Base-by-base conservation (phyloP, 2,888 invertebrate genomes). In the Acheta domesticus region DNA sequence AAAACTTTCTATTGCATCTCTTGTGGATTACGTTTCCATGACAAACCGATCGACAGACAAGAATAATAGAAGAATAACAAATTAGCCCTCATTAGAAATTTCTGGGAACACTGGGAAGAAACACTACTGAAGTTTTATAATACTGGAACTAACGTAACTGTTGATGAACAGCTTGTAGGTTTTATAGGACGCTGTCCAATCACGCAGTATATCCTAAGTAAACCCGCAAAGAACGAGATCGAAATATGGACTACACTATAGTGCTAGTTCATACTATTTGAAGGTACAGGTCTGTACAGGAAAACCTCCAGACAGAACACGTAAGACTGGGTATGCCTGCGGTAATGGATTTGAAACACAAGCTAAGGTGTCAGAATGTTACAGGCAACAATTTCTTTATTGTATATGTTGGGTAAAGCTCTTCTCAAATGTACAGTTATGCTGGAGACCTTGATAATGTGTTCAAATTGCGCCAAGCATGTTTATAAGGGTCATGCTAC, bases 341-440 rank as follows among this genome's bases (percentile, higher is more conserved):
- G 14, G 77, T 77, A 8, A 77, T 49, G 4, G 48, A 48, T 8
- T 77, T 77, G 14, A n/a, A 48, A 12, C 48, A 49, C 14, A 8
- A 49, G 49, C n/a, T 49, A 49, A 48, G 50, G 4, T 49, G 49
- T 49, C 49, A 76, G 11, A 23, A 76, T 1, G 36, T 76, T 19
- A 76, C 76, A 19, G 48, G 49, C 48, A 49, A 77, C 50, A 77
- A 77, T 49, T 77, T 77, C n/a, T 77, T 49, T n/a, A 19, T n/a
- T n/a, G 21, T 77, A 49, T 5, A 20, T 48, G 21, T 19, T 49
- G 14, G 49, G 77, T 1, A 36, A 77, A 76, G 2, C 76, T 2
- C 48, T 76, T 48, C 14, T 76, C 36, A 77, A 77, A 77, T 4
- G 23, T 2, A 2, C 2, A 23, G 4, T 23, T 23, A 23, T 2